phyloP scores from a whole-genome alignment of 2,113 vertebrate species.

The Macaca mulatta region DNA sequence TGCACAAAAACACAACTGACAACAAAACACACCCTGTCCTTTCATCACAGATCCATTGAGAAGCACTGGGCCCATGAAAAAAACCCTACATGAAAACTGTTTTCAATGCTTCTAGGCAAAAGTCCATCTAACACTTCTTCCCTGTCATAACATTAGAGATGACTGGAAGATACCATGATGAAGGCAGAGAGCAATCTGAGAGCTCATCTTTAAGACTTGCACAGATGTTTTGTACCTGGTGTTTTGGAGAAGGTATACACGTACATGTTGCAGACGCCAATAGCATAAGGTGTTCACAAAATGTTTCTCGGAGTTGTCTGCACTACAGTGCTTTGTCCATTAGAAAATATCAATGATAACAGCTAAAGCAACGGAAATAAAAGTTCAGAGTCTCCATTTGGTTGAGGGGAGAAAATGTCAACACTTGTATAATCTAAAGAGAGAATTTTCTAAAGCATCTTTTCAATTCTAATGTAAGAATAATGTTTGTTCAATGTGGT shows the following conservation, averaged over 20 bases:
- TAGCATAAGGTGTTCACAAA: rapidly evolving
- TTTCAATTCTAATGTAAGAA: neutral
- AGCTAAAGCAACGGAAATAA: neutral
- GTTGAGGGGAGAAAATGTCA: neutral
- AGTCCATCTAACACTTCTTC: neutral
- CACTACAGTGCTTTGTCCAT: neutral
- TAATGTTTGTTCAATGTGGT: neutral
- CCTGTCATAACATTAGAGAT: neutral
- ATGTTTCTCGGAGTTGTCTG: neutral
- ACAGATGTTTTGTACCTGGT: neutral
- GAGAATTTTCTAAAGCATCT: neutral
- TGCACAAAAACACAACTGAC: neutral
- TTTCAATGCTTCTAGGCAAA: neutral
- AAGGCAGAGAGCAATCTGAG: neutral
- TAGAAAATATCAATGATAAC: neutral
- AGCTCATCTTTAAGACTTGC: neutral
- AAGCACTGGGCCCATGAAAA: neutral
- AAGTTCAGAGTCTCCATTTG: neutral
- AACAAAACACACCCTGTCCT: neutral
- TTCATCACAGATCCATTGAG: neutral
- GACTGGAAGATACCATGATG: rapidly evolving
- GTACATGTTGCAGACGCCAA: rapidly evolving
- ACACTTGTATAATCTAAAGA: neutral
- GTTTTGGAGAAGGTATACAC: neutral
- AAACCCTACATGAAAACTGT: neutral